These are phyloP conservation scores for Drosophila seclusa DNA, from an alignment of 2,888 invertebrate species.

Conservation along the genomic window DNA sequence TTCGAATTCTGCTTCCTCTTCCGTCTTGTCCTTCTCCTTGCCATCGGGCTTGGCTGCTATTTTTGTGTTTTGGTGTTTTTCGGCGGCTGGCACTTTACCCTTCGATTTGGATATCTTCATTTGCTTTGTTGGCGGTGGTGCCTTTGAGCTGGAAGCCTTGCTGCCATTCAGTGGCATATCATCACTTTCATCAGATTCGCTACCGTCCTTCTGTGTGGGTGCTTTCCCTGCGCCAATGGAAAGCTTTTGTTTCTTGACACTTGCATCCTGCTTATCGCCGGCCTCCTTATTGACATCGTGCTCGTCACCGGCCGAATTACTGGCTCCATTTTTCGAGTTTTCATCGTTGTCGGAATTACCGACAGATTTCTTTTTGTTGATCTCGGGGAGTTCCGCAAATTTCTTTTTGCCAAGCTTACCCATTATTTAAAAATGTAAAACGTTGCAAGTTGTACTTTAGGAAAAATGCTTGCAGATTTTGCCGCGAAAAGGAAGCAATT, in stretches of 20 bases:
- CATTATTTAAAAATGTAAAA: constrained; percentile 52
- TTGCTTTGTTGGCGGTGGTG: constrained; percentile 68
- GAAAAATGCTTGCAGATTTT: constrained; percentile 27
- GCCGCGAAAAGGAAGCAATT: constrained; percentile 49
- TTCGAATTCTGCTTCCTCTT: constrained; percentile 75
- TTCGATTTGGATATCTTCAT: constrained; percentile 39
- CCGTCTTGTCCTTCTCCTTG: constrained; percentile 49
- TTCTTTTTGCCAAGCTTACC: constrained; percentile 82
- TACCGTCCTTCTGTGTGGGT: background rate
- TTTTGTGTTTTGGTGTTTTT: constrained; percentile 30
- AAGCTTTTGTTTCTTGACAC: constrained; percentile 30
- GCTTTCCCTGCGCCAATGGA: background rate
- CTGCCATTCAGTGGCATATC: constrained; percentile 74
- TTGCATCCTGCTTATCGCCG: constrained; percentile 44
- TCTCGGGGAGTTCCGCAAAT: constrained; percentile 69
- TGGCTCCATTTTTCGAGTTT: constrained; percentile 66
- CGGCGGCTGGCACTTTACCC: constrained; percentile 10
- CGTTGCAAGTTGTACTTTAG: background rate
- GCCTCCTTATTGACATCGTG: constrained; percentile 24
- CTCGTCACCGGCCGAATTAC: constrained; percentile 42
- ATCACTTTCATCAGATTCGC: constrained; percentile 73
- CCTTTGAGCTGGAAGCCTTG: constrained; percentile 76
- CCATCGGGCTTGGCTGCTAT: constrained; percentile 9
- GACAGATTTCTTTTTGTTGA: constrained; percentile 77
- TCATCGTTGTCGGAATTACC: constrained; percentile 70